Conservation (phyloP, 2,113 vertebrate genomes). For the Gavialis gangeticus region DNA sequence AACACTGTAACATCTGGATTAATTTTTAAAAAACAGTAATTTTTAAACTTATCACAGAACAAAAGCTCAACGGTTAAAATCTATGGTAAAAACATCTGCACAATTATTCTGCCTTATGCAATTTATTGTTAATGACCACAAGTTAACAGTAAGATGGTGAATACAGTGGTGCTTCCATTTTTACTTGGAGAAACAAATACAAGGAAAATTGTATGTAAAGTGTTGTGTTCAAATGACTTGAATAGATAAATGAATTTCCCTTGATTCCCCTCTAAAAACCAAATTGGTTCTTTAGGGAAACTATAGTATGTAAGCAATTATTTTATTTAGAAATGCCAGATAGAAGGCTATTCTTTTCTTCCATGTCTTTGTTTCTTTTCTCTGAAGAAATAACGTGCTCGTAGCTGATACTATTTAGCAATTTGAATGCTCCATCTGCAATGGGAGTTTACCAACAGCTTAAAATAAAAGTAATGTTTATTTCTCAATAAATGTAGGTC, state of each 20-base stretch:
- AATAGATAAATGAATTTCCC: not conserved
- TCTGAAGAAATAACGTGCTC: not conserved
- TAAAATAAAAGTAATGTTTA: not conserved
- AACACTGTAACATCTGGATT: not conserved
- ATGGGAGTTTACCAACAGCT: not conserved
- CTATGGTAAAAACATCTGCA: not conserved
- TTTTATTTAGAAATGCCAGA: slow-evolving; percentile 1
- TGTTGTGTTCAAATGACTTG: not conserved
- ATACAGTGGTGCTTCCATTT: not conserved
- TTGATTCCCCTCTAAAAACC: not conserved
- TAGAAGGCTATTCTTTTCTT: not conserved
- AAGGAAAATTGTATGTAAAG: not conserved
- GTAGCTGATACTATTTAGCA: not conserved
- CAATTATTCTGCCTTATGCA: not conserved
- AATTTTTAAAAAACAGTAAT: not conserved
- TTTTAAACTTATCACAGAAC: not conserved
- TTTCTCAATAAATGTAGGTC: not conserved
- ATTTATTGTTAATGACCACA: not conserved
- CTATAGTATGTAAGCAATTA: not conserved
- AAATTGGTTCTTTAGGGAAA: not conserved
- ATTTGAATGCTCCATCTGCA: not conserved
- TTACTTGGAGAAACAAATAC: not conserved
- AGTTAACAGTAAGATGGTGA: not conserved
- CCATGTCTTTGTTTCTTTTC: not conserved
- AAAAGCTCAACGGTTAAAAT: not conserved